Percentiles rank a stretch among this genome's conserved stretches.
Evolutionary conservation across 2,888 invertebrate genomes (phyloP).

Genomic region (Hirtodrosophila alboralis): DNA sequence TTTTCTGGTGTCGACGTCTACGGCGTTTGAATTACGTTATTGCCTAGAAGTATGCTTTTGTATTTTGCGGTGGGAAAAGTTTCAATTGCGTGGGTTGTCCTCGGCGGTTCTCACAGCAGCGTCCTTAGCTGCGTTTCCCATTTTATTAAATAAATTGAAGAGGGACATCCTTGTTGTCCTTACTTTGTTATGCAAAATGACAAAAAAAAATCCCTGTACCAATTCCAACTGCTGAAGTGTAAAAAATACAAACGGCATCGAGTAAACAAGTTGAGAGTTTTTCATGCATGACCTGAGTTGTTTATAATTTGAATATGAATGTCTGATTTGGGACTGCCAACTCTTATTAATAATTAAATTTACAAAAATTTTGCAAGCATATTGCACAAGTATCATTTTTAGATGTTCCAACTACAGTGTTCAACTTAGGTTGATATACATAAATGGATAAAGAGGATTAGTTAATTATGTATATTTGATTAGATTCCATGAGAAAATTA

Average conservation of each 20-base stretch:
- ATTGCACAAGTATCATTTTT: no score
- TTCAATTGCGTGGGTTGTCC: slow-evolving; percentile 74
- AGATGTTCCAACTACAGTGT: no score
- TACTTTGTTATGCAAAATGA: slow-evolving; percentile 66
- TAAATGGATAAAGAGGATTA: no score
- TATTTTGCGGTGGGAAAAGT: slow-evolving; percentile 78
- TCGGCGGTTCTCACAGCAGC: slow-evolving; percentile 3
- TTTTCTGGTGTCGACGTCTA: slow-evolving; percentile 64
- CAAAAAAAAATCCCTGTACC: slow-evolving; percentile 33
- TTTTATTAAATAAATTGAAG: slow-evolving; percentile 77
- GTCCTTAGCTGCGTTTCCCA: slow-evolving; percentile 46
- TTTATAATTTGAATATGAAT: slow-evolving; percentile 27
- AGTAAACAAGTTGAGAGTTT: slow-evolving; percentile 53
- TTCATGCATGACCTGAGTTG: slow-evolving; percentile 28
- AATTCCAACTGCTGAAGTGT: slow-evolving; percentile 30
- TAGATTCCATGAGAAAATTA: no score
- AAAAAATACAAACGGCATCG: slow-evolving; percentile 30
- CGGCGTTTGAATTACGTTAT: slow-evolving; percentile 74
- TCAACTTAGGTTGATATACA: no score
- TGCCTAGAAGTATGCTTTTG: slow-evolving; percentile 78
- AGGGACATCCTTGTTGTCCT: slow-evolving; percentile 46
- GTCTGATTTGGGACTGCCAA: slow-evolving; percentile 6
- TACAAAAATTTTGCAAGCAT: neutral
- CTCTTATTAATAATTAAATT: slow-evolving; percentile 18
- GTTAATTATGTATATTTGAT: no score